Evolutionary conservation across 1,140 invertebrate genomes (phyloP).

Genomic region (Sarcophaga bullata): DNA sequence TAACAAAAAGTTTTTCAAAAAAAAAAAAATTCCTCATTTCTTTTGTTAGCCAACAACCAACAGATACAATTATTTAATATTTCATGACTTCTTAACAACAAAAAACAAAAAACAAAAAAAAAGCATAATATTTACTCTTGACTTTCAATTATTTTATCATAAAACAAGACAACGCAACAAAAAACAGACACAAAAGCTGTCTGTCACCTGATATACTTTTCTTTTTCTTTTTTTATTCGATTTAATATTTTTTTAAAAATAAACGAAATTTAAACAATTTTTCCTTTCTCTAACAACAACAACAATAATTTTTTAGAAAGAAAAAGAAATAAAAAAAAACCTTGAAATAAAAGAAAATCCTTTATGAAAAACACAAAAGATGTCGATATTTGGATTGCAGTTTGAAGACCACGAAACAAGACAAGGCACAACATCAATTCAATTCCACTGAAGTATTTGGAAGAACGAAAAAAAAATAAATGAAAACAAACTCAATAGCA

Average conservation of each 20-base stretch:
- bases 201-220: conserved; percentile 6
- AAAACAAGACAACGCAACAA: neutral
- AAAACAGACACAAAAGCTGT: neutral
- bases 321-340: too few species aligned
- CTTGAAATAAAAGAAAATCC: too few species aligned
- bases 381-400: too few species aligned
- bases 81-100: neutral
- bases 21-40: neutral
- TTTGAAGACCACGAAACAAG: too few species aligned
- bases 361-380: too few species aligned
- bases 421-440: too few species aligned
- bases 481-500: neutral
- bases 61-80: conserved; percentile 5
- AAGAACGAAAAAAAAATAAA: neutral
- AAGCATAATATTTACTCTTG: neutral
- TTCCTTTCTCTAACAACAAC: neutral
- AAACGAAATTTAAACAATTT: neutral
- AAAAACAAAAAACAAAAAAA: too few species aligned
- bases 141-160: neutral
- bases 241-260: neutral
- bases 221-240: too few species aligned
- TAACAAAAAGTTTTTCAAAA: neutral
- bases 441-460: neutral
- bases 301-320: neutral
- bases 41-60: neutral